Evolutionary conservation across 2,113 vertebrate species (phyloP), one percentile per base, ranked within the genome.

Genomic region (Anolis sagrei): DNA sequence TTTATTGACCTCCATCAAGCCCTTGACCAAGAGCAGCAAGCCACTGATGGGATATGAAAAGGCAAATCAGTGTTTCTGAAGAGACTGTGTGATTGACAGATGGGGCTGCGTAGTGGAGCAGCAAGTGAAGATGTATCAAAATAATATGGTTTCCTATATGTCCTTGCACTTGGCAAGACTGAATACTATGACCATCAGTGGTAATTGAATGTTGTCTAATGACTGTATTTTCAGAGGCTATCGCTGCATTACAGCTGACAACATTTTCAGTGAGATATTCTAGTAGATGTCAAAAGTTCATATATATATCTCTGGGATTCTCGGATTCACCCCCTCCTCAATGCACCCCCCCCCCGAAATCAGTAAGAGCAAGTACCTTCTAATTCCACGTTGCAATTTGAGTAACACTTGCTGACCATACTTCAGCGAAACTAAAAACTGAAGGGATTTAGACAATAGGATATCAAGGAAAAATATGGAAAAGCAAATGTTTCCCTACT

Each of bases 41-140:
- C 51, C 79, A 86, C 76, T 79, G 76, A 79, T 86, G 68, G 68
- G 54, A 79, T 86, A 86, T 79, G 83, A 85, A 85, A 85, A 85
- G 83, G 83, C 27, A 85, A 78, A 32, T 62, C 76, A 73, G 68
- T 86, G 54, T 79, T 86, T 86, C 84, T n/a, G 54, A 39, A 61
- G 77, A 62, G 51, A 73, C 79, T 51, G 68, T 73, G 58, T 86
- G 84, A 86, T 79, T 86, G 76, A 86, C 68, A 79, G 51, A 73
- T 86, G 66, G 76, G 82, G 68, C 66, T 85, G 76, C 51, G 68
- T 48, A 79, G 34, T 79, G 36, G 68, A 86, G 68, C 84, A 86
- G 69, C 36, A 86, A 86, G 68, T 62, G 68, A 79, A 86, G 58
- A 79, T 79, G 66, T 62, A 79, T 86, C 76, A 62, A 85, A 86